These are phyloP conservation scores for Ivindomyrus marchei DNA, from an alignment of 2,113 vertebrate genomes.

Conservation along the genomic window DNA sequence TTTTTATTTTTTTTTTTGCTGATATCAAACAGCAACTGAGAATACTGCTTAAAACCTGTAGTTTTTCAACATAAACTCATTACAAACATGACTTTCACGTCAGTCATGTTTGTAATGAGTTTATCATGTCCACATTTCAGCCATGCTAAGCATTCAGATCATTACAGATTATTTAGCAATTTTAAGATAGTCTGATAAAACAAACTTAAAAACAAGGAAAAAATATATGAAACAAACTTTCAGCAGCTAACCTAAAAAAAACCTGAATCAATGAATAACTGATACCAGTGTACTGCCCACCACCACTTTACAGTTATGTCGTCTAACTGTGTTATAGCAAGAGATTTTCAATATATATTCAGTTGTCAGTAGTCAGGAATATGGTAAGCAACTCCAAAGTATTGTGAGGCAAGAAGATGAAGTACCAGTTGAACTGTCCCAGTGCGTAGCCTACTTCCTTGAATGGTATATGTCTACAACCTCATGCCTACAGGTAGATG, in stretches of 20 bases:
- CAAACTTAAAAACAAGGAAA: not conserved
- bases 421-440: no score
- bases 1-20: no score
- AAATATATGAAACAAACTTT: not conserved
- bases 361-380: no score
- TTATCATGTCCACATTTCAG: not conserved
- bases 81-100: not conserved
- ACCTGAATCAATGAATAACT: not conserved
- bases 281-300: not conserved
- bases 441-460: no score
- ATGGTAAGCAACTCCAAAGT: no score
- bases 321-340: not conserved
- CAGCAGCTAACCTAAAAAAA: not conserved
- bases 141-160: not conserved
- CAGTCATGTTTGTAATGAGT: no score
- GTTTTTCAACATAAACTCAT: not conserved
- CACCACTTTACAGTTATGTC: not conserved
- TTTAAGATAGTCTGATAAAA: not conserved
- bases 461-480: not conserved
- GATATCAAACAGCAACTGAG: not conserved
- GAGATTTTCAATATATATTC: not conserved
- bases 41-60: not conserved
- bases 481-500: not conserved
- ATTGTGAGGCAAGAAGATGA: no score
- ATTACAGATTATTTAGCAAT: not conserved